phyloP scores from a whole-genome alignment of 2,113 vertebrate genomes.

The Seriola rivoliana region DNA sequence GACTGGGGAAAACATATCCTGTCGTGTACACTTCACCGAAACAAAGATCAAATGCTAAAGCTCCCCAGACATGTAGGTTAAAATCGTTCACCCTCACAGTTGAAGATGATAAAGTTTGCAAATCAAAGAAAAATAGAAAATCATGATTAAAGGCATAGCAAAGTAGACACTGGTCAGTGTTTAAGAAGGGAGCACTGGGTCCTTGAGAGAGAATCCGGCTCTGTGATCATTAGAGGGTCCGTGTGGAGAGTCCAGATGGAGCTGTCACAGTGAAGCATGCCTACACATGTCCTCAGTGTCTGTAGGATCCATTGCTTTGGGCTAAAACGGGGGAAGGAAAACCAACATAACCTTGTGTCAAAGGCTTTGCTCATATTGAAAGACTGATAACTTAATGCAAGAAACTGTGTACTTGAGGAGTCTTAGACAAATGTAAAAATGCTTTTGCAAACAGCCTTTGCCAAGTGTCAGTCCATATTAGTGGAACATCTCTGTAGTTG shows the following conservation, averaged over 20 bases:
- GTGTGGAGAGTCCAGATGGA: slow-evolving; percentile 73
- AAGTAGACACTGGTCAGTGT: slow-evolving; percentile 58
- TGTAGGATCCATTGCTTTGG: slow-evolving; percentile 60
- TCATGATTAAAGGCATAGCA: slow-evolving; percentile 46
- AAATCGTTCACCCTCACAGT: slow-evolving; percentile 25
- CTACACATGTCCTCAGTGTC: slow-evolving; percentile 56
- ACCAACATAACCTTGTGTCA: slow-evolving; percentile 67
- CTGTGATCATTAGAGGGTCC: slow-evolving; percentile 70
- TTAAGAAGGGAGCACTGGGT: slow-evolving; percentile 33
- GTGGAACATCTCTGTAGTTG: background rate
- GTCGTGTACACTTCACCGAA: slow-evolving; percentile 49
- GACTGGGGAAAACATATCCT: slow-evolving; percentile 23
- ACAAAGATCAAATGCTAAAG: slow-evolving; percentile 65
- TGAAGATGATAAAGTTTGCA: slow-evolving; percentile 30
- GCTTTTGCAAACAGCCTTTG: slow-evolving; percentile 11
- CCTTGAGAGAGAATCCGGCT: slow-evolving; percentile 64
- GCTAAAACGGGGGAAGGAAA: slow-evolving; percentile 52
- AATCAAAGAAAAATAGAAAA: slow-evolving; percentile 39
- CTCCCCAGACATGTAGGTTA: slow-evolving; percentile 36
- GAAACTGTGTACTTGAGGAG: slow-evolving; percentile 52
- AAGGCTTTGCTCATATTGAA: slow-evolving; percentile 55
- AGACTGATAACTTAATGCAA: slow-evolving; percentile 50
- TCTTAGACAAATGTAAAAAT: slow-evolving; percentile 36
- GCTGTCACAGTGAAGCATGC: slow-evolving; percentile 72
- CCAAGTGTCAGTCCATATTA: slow-evolving; percentile 17